phyloP scores from a whole-genome alignment of 1,140 invertebrate species.

The Carposina sasakii region DNA sequence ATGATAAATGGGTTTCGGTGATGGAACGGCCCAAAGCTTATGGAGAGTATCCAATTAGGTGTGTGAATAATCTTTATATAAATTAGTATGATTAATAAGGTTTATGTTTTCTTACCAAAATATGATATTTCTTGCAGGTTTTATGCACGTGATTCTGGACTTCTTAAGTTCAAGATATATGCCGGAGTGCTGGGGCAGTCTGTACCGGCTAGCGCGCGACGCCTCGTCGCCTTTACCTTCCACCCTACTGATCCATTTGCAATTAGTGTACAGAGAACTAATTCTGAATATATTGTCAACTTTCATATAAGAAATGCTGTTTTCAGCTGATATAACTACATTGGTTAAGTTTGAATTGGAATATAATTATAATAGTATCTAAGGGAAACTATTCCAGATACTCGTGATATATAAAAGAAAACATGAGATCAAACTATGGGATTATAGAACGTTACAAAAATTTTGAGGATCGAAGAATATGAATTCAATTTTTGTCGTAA shows the following conservation, averaged over 20 bases:
- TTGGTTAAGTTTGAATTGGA: no score
- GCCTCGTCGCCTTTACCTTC: conserved; percentile 98
- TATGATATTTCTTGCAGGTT: conserved; percentile 77
- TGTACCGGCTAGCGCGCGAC: conserved; percentile 73
- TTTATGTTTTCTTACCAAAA: no score
- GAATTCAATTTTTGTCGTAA: no score
- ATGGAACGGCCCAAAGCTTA: conserved; percentile 96
- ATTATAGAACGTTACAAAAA: no score
- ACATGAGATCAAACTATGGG: no score
- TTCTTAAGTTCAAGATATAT: conserved; percentile 92
- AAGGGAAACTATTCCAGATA: no score
- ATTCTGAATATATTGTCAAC: conserved; percentile 97
- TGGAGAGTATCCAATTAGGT: conserved; percentile 95
- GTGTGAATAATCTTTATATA: conserved; percentile 23
- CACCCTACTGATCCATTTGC: conserved; percentile 97
- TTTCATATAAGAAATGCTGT: conserved; percentile 85
- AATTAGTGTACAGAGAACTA: conserved; percentile 95
- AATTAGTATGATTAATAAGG: no score
- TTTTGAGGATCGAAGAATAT: no score
- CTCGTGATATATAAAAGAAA: no score
- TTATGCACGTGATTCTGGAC: conserved; percentile 90
- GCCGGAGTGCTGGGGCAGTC: conserved; percentile 79
- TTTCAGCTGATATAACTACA: conserved; percentile 43
- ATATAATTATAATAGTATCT: no score
- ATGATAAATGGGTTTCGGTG: conserved; percentile 96